Evolutionary conservation across 2,888 invertebrate species (phyloP), one percentile per base, ranked within the genome.

Genomic region (Leptarthrus brevirostris): DNA sequence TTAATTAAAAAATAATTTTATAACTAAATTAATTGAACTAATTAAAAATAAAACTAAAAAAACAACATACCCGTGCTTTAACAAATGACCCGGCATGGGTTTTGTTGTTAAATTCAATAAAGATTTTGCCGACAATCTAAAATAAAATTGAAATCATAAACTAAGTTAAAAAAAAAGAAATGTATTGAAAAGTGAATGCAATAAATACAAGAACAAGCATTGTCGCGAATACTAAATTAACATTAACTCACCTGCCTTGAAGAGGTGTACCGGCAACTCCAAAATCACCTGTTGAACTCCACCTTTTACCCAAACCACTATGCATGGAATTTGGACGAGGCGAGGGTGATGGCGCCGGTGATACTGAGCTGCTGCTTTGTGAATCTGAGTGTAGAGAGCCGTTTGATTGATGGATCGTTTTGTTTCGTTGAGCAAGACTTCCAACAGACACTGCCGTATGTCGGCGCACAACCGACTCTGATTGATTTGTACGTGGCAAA

Each of bases 251-350:
- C 87, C 87, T 87, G 81, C 83, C 72, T 80, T 86, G n/a, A 26
- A 73, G 36, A 44, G 70, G 61, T 36, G 73, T 66, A 14, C 74
- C 74, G 10, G 61, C 52, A 24, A 30, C 54, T 80, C 90, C 90
- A 86, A 94, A 94, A 86, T 94, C 94, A 3, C 93, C 93, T 0
- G 93, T 93, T 18, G 93, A 93, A 81, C 90, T 93, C 94, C 94
- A 94, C 73, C 93, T 86, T 85, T 93, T 93, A 74, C 89, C 88
- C 77, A 90, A 87, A 16, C 78, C 77, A 64, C 75, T 79, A 20
- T 91, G 91, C 77, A 90, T 87, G 44, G 91, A 91, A 1, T 91
- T 91, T 69, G 91, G 91, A 77, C 91, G 87, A 5, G 92, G 91
- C 34, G 91, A 91, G 56, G 91, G 91, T 0, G 91, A 91, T 16